These are phyloP conservation scores for Ariopsis seemanni DNA, from an alignment of 2,113 vertebrate genomes.

Conservation along the genomic window DNA sequence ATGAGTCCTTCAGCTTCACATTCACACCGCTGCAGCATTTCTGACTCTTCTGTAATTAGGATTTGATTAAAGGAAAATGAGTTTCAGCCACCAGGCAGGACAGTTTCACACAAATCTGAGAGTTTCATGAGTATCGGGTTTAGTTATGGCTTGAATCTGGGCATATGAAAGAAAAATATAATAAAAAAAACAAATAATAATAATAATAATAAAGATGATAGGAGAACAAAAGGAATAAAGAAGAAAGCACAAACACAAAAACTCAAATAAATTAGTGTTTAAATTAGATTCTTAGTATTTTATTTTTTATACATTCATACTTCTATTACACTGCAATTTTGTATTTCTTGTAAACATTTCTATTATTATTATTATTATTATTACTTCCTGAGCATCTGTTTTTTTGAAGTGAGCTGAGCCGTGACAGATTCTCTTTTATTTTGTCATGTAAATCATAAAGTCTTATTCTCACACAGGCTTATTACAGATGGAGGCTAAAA, in stretches of 20 bases:
- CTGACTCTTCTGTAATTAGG: not conserved
- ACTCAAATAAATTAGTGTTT: not conserved
- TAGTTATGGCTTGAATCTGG: not conserved
- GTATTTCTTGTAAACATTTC: not conserved
- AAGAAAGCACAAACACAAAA: not conserved
- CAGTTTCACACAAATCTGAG: not conserved
- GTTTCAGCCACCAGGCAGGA: constrained; percentile 13
- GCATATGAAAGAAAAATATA: not conserved
- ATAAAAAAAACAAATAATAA: not conserved
- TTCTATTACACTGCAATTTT: not conserved
- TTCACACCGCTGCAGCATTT: not conserved
- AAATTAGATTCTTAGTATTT: not conserved
- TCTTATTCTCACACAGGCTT: constrained; percentile 3
- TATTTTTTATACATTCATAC: not conserved
- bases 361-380: not conserved
- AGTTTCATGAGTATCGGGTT: not conserved
- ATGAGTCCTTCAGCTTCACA: not conserved
- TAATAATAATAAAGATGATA: not conserved
- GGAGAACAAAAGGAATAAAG: not conserved
- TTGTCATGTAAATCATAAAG: constrained; percentile 54
- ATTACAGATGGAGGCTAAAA: constrained; percentile 49
- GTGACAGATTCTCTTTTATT: constrained; percentile 52
- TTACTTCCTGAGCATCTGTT: not conserved
- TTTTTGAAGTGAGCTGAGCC: constrained; percentile 34
- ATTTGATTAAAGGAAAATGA: constrained; percentile 24